phyloP scores from a whole-genome alignment of 2,888 invertebrate species.

The Quadriops clusia region DNA sequence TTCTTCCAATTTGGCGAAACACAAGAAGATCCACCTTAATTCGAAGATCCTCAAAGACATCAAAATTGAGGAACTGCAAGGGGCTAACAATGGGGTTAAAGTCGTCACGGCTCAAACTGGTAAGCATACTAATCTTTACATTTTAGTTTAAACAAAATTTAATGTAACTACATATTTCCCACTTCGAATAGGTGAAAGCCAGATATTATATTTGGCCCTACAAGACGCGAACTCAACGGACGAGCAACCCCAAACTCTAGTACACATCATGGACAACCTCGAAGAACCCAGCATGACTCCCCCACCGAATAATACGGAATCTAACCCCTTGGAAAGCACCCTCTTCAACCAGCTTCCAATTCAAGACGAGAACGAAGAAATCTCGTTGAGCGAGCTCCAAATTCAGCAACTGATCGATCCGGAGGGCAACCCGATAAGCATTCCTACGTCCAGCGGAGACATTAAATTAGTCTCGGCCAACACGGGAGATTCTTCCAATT shows the following conservation, averaged over 20 bases:
- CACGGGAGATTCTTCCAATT: conserved; percentile 40
- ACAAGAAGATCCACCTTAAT: conserved; percentile 38
- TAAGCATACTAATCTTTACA: conserved; percentile 4
- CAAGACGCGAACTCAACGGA: conserved; percentile 27
- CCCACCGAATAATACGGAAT: conserved; percentile 2
- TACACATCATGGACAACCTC: conserved; percentile 23
- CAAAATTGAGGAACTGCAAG: conserved; percentile 5
- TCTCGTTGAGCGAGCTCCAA: too few relatives aligned
- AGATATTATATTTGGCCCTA: conserved; percentile 42
- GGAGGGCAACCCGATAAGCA: conserved; percentile 54
- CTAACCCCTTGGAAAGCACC: too few relatives aligned
- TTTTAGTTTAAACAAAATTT: background rate
- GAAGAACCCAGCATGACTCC: conserved; percentile 9
- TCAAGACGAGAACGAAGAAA: conserved; percentile 11
- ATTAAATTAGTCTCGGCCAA: conserved; percentile 47
- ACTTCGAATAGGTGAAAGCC: conserved; percentile 19
- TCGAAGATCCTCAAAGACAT: conserved; percentile 12
- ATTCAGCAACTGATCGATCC: conserved; percentile 50
- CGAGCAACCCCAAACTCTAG: conserved; percentile 29
- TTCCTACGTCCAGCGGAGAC: conserved; percentile 58
- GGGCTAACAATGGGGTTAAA: conserved; percentile 14
- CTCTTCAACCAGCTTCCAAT: too few relatives aligned
- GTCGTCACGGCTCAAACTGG: conserved; percentile 16
- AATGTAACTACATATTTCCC: background rate
- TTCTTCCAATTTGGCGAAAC: conserved; percentile 61